Conservation (phyloP, 2,888 invertebrate genomes). For the Tetranychus truncatus region DNA sequence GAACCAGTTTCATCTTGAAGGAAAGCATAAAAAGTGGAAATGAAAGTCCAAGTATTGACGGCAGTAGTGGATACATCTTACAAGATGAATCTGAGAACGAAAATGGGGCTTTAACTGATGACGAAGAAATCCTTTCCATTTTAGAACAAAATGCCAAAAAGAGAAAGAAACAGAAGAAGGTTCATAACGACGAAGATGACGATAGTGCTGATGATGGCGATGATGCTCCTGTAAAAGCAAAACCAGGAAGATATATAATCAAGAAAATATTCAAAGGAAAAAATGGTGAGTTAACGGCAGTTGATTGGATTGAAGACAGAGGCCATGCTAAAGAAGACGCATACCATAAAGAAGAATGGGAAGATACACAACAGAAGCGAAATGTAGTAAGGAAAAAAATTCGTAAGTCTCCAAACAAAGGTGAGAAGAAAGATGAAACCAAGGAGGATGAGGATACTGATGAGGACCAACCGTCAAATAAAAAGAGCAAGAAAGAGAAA, state of each 20-base stretch:
- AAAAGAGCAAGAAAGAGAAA: neutral
- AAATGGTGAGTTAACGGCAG: neutral
- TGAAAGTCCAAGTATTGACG: too few relatives aligned
- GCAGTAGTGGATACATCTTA: too few relatives aligned
- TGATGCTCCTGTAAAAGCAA: neutral
- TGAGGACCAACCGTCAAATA: neutral
- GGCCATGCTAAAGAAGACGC: conserved; percentile 18
- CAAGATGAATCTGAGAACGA: too few relatives aligned
- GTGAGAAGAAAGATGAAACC: neutral
- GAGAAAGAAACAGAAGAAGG: too few relatives aligned
- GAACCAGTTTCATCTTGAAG: too few relatives aligned
- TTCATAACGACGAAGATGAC: neutral
- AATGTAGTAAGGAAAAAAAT: neutral
- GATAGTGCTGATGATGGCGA: neutral
- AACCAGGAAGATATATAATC: neutral
- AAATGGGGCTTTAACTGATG: too few relatives aligned
- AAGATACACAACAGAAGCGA: conserved; percentile 18
- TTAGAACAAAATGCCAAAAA: too few relatives aligned
- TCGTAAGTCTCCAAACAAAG: neutral
- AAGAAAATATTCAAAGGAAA: neutral
- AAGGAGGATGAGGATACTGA: neutral
- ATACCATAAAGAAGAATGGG: conserved; percentile 22
- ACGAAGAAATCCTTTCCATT: too few relatives aligned
- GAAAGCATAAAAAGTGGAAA: too few relatives aligned
- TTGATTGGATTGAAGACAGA: conserved; percentile 16